Evolutionary conservation across 2,797 vertebrate genomes (phyloP), one percentile per base, ranked within the genome.

Genomic region (Chelonia mydas): DNA sequence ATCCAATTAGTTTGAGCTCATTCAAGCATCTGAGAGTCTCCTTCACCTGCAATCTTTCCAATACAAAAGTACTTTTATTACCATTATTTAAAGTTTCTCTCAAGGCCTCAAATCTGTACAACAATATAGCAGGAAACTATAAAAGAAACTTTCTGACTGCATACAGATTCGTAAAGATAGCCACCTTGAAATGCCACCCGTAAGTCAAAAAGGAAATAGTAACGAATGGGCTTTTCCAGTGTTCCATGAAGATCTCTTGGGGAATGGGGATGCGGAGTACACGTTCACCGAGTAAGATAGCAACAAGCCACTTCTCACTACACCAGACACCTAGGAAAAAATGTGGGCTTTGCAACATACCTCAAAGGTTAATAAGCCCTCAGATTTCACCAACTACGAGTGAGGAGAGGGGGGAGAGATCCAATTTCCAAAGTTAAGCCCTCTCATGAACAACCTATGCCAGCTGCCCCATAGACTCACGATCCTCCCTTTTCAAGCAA

Each of bases 361-460:
- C 89, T 96, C 87, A 57, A 85, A 92, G 82, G 33, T 59, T 47
- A 90, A 15, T 7, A 37, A 53, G 27, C 37, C n/a, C 74, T 95
- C 47, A 87, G 80, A 90, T 78, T 25, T 87, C 89, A 85, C 41
- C 88, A 9, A 72, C 11, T 2, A 11, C 9, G 12, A 49, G 59
- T 68, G 33, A 15, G 57, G 15, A 12, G 87, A 5, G 5, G 41
- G 90, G 93, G 6, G 93, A 94, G 79, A 1, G 50, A 47, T 41
- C 68, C n/a, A 47, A 49, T 59, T 81, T 92, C 81, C 54, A 47
- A 86, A 88, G 84, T 74, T 11, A 61, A 21, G 10, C 3, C 21
- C 59, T 88, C 45, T 45, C 28, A 5, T 47, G 57, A 89, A 77
- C n/a, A 93, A 49, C 15, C 57, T 7, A 86, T 1, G 85, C 19